A percentile compares a stretch with the other conserved stretches of the same genome.
Evolutionary conservation across 1,140 invertebrate species (phyloP).

Genomic region (Cotesia glomerata): DNA sequence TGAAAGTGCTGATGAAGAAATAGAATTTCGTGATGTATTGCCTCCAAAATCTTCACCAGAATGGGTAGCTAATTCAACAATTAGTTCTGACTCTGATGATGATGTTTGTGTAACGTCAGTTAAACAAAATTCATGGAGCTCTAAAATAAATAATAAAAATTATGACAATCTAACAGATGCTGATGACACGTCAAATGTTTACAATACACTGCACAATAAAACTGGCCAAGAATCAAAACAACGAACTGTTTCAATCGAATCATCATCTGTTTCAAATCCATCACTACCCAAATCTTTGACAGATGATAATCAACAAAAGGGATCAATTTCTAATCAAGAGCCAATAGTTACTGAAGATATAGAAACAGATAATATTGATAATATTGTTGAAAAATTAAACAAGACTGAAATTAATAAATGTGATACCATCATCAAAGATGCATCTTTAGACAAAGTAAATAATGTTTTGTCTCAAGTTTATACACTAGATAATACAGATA

Average conservation of each 20-base stretch:
- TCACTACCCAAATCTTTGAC: neutral
- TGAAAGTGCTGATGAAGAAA: constrained; percentile 72
- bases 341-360: neutral
- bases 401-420: neutral
- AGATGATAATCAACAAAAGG: neutral
- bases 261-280: neutral
- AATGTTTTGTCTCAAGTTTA: neutral
- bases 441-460: neutral
- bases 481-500: constrained; percentile 2
- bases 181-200: neutral
- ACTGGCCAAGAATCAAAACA: neutral
- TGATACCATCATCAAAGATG: neutral
- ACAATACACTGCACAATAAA: neutral
- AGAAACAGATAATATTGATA: neutral
- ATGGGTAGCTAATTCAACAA: constrained; percentile 34
- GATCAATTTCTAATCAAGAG: neutral
- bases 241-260: neutral
- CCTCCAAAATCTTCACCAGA: constrained; percentile 23
- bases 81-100: constrained; percentile 70
- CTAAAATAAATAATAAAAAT: constrained; percentile 1
- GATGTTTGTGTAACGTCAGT: constrained; percentile 44
- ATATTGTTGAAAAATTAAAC: neutral
- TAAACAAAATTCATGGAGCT: constrained; percentile 13
- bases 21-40: constrained; percentile 31
- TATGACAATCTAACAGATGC: constrained; percentile 17